These are phyloP conservation scores for Cistogaster globosa DNA, from an alignment of 2,888 invertebrate species.

Conservation along the genomic window DNA sequence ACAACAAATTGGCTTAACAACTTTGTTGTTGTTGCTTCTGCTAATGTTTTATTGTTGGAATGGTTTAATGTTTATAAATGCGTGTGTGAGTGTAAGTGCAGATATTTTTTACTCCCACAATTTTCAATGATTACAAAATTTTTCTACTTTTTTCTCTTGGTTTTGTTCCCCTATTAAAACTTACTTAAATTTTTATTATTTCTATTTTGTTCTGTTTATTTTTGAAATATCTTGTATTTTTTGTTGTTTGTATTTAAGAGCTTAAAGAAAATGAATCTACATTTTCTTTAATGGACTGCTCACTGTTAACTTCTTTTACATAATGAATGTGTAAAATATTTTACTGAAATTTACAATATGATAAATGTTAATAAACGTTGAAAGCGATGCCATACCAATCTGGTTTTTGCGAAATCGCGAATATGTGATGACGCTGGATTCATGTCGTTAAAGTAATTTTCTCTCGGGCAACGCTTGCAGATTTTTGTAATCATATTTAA, in stretches of 20 bases:
- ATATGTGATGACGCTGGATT: too few species aligned
- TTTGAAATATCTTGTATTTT: not conserved
- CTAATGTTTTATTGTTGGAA: constrained; percentile 2
- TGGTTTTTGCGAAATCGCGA: too few species aligned
- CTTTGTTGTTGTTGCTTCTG: constrained; percentile 6
- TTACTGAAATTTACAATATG: too few species aligned
- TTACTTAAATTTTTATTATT: constrained; percentile 1
- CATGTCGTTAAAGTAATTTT: too few species aligned
- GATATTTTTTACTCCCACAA: too few species aligned
- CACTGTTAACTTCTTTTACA: not conserved
- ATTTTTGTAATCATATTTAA: too few species aligned
- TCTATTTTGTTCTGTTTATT: not conserved
- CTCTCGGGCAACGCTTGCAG: too few species aligned
- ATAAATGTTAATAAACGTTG: too few species aligned
- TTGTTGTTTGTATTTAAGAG: constrained; percentile 15
- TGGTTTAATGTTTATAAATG: constrained; percentile 2
- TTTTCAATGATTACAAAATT: too few species aligned
- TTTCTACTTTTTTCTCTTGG: not conserved
- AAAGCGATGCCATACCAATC: too few species aligned
- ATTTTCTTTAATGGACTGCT: constrained; percentile 5
- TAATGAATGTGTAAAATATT: not conserved
- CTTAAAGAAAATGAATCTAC: constrained; percentile 17
- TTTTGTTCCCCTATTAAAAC: not conserved
- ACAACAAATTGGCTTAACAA: constrained; percentile 67
- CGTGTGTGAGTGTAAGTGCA: not conserved